Percentiles rank a stretch among this genome's conserved stretches.
Evolutionary conservation across 2,797 vertebrate species (phyloP).

Genomic region (Loris lydekkerianus): DNA sequence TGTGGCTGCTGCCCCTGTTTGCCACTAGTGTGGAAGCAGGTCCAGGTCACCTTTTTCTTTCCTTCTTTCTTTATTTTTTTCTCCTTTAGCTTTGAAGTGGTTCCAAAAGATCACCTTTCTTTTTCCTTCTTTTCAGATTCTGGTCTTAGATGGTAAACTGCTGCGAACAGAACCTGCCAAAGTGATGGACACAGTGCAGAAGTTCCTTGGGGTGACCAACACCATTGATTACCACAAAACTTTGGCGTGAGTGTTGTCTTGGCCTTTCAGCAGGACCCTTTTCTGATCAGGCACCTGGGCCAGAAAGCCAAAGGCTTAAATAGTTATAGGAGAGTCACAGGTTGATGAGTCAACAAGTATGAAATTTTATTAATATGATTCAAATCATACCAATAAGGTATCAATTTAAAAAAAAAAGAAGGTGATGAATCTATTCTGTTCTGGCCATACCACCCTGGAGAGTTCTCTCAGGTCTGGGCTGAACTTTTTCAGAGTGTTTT

Average conservation of each 20-base stretch:
- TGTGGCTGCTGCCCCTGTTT: neutral
- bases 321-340: neutral
- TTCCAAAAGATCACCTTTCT: too few species aligned
- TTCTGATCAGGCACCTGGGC: neutral
- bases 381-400: neutral
- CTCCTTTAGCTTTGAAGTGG: too few species aligned
- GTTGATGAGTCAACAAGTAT: neutral
- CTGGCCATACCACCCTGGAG: neutral
- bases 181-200: slow-evolving; percentile 98
- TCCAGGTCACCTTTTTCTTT: neutral
- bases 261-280: neutral
- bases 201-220: slow-evolving; percentile 94
- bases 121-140: slow-evolving; percentile 89
- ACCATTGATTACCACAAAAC: slow-evolving; percentile 97
- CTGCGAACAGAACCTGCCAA: slow-evolving; percentile 96
- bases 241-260: slow-evolving; percentile 93
- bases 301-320: neutral
- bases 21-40: neutral
- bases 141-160: slow-evolving; percentile 97
- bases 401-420: neutral
- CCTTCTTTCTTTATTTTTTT: neutral
- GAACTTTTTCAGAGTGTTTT: neutral
- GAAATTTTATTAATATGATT: neutral
- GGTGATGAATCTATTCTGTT: neutral
- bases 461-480: neutral